Conservation (phyloP, 64 coral and sea anemone genomes). For the Astreopora myriophthalma region DNA sequence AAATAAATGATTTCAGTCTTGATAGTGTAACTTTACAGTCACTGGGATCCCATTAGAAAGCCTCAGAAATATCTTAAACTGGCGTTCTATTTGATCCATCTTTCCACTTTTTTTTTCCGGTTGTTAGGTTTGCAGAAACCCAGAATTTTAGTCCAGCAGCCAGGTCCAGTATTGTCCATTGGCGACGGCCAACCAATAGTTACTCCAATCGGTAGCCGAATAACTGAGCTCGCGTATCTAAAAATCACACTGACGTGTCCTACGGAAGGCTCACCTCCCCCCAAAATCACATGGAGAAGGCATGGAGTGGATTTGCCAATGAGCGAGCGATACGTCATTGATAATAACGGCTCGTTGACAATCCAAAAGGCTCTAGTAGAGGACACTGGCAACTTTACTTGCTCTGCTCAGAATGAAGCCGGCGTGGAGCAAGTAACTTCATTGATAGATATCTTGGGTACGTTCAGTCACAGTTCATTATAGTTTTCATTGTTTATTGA, state of each 20-base stretch:
- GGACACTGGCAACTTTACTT: constrained; percentile 44
- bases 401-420: constrained; percentile 46
- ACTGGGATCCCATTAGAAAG: no score
- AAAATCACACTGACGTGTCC: constrained; percentile 37
- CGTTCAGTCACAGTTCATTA: no score
- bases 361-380: constrained; percentile 1
- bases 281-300: constrained; percentile 55
- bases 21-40: no score
- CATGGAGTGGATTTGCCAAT: constrained; percentile 28
- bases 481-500: no score
- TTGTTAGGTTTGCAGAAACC: constrained; percentile 47
- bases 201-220: constrained; percentile 54
- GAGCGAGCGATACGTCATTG: constrained; percentile 4
- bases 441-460: constrained; percentile 34
- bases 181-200: constrained; percentile 8
- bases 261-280: constrained; percentile 32
- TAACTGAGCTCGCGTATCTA: constrained; percentile 26
- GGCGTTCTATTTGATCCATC: no score
- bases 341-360: constrained; percentile 32
- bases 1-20: no score
- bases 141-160: constrained; percentile 36
- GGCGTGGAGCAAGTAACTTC: constrained; percentile 22
- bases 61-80: no score
- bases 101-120: neutral
- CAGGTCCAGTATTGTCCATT: constrained; percentile 30